A percentile compares a stretch with the other conserved stretches of the same genome.
These are phyloP conservation scores for Zaprionus ghesquierei DNA, from an alignment of 1,140 invertebrate genomes.

Conservation along the genomic window DNA sequence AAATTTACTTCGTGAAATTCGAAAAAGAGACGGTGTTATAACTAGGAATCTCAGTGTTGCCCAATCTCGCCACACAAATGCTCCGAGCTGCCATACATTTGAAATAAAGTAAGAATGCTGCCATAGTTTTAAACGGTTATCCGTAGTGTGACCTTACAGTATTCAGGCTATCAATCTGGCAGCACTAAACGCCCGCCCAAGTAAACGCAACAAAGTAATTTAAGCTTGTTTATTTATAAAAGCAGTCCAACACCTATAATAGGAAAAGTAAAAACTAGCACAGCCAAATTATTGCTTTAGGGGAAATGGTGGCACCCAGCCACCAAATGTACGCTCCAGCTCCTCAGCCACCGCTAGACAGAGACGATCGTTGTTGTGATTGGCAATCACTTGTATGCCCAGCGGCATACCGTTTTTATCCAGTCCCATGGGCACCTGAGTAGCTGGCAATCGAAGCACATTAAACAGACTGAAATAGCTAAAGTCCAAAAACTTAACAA, in stretches of 20 bases:
- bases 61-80: not conserved
- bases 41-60: too few relatives aligned
- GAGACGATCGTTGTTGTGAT: conserved; percentile 90
- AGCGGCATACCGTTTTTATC: conserved; percentile 89
- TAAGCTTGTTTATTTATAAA: not conserved
- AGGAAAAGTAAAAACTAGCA: not conserved
- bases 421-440: conserved; percentile 91
- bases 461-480: conserved; percentile 95
- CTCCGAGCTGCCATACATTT: not conserved
- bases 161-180: not conserved
- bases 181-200: not conserved
- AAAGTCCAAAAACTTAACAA: conserved; percentile 93
- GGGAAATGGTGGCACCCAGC: conserved; percentile 88
- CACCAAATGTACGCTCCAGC: conserved; percentile 91
- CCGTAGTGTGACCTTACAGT: not conserved
- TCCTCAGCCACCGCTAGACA: conserved; percentile 92
- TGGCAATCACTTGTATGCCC: conserved; percentile 92
- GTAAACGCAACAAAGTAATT: not conserved
- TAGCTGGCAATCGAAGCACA: conserved; percentile 91
- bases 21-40: not conserved
- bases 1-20: not conserved
- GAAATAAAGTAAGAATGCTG: not conserved
- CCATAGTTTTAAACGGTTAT: not conserved
- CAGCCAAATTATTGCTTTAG: conserved; percentile 32
- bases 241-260: conserved; percentile 43